Evolutionary conservation across 2,797 vertebrate genomes (phyloP), one percentile per base, ranked within the genome.

Genomic region (Pristis pectinata): DNA sequence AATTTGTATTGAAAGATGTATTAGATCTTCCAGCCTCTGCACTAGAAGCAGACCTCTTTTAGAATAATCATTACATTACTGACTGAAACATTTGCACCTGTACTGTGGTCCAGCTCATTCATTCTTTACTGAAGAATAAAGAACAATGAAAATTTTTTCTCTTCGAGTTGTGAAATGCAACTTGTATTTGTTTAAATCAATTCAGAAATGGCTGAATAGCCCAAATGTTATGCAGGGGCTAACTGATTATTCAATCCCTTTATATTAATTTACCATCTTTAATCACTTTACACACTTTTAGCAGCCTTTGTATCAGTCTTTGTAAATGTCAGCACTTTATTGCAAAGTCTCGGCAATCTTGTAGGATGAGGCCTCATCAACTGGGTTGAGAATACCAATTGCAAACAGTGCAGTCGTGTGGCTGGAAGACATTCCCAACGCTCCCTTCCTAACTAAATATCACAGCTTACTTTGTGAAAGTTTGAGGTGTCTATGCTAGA

Each of bases 1-100:
- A 98, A 98, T 97, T 97, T 96, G 95, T 96, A 96, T 97, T 97
- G 97, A 97, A 97, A 97, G 95, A 96, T 97, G 95, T 97, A 98
- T 98, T 97, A 98, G 96, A 93, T 82, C 96, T 95, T 97, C 97
- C 97, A 97, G 96, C 97, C 96, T 96, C 2, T 97, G 96, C 97
- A 95, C 96, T 79, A 95, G 96, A 96, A 97, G 97, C 96, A 96
- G 96, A 96, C 97, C 97, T 96, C 95, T 95, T 95, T 95, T 95
- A 95, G 96, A 96, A 96, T 97, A 96, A 96, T 96, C 96, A 95
- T 98, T 97, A 96, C 97, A 96, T 97, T 97, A 96, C 95, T 96
- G 74, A 77, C 93, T 95, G 95, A 96, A 30, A 94, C 95, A 95
- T 91, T 94, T 95, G 94, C 94, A 95, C 95, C 72, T 95, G 94